Evolutionary conservation across 2,888 invertebrate genomes (phyloP), one percentile per base, ranked within the genome.

Genomic region (Allygus modestus): DNA sequence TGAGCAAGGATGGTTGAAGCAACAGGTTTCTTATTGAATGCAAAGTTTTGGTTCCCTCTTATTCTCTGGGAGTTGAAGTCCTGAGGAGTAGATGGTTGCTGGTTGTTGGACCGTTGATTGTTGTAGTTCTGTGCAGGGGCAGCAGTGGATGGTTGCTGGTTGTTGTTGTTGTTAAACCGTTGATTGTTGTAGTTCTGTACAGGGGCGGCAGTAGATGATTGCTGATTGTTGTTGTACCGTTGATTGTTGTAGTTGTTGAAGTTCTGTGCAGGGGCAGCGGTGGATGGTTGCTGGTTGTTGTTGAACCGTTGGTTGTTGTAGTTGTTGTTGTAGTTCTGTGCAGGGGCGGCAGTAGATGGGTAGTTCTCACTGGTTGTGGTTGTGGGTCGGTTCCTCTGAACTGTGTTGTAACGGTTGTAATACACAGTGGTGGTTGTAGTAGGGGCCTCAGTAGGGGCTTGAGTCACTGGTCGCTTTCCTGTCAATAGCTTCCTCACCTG

Each of bases 401-500:
- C 83, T 0, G 83, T 82, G 83, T 84, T 83, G 51, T 85, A 83
- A 12, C 83, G 61, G 84, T 82, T 84, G 71, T 77, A 73, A 58
- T 37, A 33, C 28, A 77, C 43, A 23, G 81, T 37, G 11, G 84
- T 43, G n/a, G 71, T 61, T 17, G 84, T 81, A 7, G 84, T 86
- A 41, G 85, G 83, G 12, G 85, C 73, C 31, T 58, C 82, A 46
- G 79, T 26, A 17, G 75, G 82, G 51, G 51, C 65, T 43, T 43
- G 71, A 61, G 23, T 81, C 20, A 86, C 61, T 31, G 87, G 85
- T 79, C 86, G 85, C 86, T 88, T 87, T 86, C 87, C 86, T 37
- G 88, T 85, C 91, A 91, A 87, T 91, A 90, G 88, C 86, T 91
- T 92, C 33, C 90, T 89, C 9, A 90, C 89, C 5, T 90, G 87